phyloP scores from a whole-genome alignment of 2,888 invertebrate species.

The Baronia brevicornis region DNA sequence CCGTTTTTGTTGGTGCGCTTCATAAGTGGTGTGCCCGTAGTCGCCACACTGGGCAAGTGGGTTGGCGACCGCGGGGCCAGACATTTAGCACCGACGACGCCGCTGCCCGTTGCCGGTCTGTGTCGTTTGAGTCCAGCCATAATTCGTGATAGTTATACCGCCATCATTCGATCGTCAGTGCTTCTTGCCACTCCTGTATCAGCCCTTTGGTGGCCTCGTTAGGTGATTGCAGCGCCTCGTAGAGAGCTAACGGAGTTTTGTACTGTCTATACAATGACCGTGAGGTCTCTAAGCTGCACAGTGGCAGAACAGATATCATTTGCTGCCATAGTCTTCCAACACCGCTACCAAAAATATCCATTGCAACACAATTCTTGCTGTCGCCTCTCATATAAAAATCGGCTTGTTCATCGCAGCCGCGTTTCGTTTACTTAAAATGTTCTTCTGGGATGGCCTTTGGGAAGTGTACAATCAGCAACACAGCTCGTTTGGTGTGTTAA shows the following conservation, averaged over 20 bases:
- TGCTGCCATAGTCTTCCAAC: conserved; percentile 88
- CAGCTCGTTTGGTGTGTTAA: conserved; percentile 79
- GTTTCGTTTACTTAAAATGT: conserved; percentile 71
- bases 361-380: conserved; percentile 82
- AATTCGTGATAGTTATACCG: too few relatives aligned
- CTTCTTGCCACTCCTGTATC: too few relatives aligned
- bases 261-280: conserved; percentile 84
- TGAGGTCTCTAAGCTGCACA: conserved; percentile 86
- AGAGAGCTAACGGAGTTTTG: conserved; percentile 79
- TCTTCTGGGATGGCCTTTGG: conserved; percentile 91
- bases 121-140: too few relatives aligned
- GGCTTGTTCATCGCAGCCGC: conserved; percentile 70
- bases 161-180: too few relatives aligned
- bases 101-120: too few relatives aligned
- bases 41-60: too few relatives aligned
- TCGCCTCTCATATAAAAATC: conserved; percentile 86
- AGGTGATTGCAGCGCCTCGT: too few relatives aligned
- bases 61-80: too few relatives aligned
- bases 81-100: too few relatives aligned
- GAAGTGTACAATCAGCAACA: conserved; percentile 78
- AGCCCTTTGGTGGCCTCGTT: too few relatives aligned
- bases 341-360: conserved; percentile 79
- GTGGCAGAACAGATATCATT: conserved; percentile 86
- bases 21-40: too few relatives aligned
- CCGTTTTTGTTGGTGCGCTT: too few relatives aligned